Conservation (phyloP, 2,888 invertebrate genomes). For the Chymomyza procnemis region DNA sequence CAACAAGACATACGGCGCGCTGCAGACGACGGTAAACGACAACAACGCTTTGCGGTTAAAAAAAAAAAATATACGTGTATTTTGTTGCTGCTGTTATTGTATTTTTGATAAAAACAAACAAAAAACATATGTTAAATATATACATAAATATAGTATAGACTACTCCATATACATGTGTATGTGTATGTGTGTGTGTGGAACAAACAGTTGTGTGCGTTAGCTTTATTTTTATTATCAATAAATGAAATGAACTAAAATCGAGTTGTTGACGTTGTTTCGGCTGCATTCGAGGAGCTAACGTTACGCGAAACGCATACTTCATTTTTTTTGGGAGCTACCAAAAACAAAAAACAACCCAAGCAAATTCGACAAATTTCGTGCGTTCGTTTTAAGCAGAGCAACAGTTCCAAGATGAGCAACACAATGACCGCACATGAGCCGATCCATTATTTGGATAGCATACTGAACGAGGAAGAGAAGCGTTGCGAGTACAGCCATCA, state of each 20-base stretch:
- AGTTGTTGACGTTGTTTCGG: conserved; percentile 23
- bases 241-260: conserved; percentile 29
- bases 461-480: conserved; percentile 76
- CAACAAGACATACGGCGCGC: conserved; percentile 44
- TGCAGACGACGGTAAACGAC: neutral
- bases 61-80: conserved; percentile 10
- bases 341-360: too few species aligned
- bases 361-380: too few species aligned
- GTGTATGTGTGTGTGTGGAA: too few species aligned
- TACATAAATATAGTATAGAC: conserved; percentile 3
- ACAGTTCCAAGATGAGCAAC: conserved; percentile 45
- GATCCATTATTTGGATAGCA: conserved; percentile 77
- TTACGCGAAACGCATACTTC: neutral
- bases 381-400: too few species aligned
- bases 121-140: conserved; percentile 29
- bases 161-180: neutral
- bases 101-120: conserved; percentile 28
- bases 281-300: neutral
- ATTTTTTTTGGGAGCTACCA: too few species aligned
- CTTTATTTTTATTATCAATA: conserved; percentile 13
- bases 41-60: neutral
- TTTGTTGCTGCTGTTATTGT: neutral
- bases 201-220: neutral
- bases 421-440: conserved; percentile 72
- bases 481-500: conserved; percentile 76